These are phyloP conservation scores for Cheirogaleus medius DNA, from an alignment of 2,113 vertebrate genomes.

Conservation along the genomic window DNA sequence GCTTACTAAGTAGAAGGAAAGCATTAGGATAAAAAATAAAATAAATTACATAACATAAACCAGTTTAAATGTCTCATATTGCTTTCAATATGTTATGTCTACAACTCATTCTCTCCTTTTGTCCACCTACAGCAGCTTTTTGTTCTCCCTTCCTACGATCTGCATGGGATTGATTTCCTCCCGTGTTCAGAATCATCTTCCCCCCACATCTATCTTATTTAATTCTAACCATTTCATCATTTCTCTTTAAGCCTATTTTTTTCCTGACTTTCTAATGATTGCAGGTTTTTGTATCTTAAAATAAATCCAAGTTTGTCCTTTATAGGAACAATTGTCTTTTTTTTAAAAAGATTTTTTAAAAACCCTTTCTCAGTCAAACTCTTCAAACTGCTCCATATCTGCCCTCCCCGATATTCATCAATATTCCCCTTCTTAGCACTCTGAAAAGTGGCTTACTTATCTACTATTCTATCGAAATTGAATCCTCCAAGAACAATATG, in stretches of 20 bases:
- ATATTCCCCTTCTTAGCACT: neutral
- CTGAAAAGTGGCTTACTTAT: neutral
- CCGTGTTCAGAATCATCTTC: neutral
- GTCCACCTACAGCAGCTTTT: neutral
- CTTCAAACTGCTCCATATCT: neutral
- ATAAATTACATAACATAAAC: neutral
- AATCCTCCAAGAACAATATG: neutral
- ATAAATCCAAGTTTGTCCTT: neutral
- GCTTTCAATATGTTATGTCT: neutral
- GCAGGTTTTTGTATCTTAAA: neutral
- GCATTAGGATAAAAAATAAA: neutral
- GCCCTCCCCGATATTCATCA: neutral
- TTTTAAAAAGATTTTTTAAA: neutral
- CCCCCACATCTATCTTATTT: neutral
- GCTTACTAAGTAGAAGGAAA: neutral
- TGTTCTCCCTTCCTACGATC: neutral
- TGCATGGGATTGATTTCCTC: neutral
- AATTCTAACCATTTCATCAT: neutral
- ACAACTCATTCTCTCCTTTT: neutral
- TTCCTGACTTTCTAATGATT: neutral
- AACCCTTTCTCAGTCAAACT: neutral
- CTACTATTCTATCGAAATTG: neutral
- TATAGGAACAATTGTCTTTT: neutral
- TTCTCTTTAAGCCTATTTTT: neutral
- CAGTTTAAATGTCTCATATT: neutral